Evolutionary conservation across 2,888 invertebrate genomes (phyloP).

Genomic region (Drosophila emarginata): DNA sequence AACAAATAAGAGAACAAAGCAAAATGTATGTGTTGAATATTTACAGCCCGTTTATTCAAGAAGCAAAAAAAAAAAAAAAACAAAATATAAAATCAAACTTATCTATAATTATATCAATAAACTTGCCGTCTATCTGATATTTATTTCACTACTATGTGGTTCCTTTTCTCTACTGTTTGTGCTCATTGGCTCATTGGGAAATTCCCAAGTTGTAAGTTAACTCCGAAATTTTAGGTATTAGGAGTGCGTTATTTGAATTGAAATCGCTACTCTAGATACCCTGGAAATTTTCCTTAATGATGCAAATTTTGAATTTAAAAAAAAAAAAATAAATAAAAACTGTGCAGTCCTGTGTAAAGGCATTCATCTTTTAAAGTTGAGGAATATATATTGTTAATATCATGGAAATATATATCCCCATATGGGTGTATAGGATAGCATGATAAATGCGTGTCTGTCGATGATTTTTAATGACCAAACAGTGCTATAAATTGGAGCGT

Average conservation of each 20-base stretch:
- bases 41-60: conserved; percentile 78
- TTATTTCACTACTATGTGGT: neutral
- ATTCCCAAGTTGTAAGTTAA: neutral
- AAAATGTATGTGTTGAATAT: conserved; percentile 74
- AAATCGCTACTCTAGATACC: neutral
- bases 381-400: neutral
- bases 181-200: neutral
- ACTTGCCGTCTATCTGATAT: conserved; percentile 74
- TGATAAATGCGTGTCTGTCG: conserved; percentile 44
- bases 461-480: conserved; percentile 34
- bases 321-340: neutral
- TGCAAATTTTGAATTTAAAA: too few species aligned
- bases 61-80: conserved; percentile 29
- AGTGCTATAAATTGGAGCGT: conserved; percentile 18
- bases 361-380: neutral
- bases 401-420: neutral
- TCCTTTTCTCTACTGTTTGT: neutral
- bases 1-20: conserved; percentile 49
- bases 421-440: neutral
- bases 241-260: neutral
- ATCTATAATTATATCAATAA: conserved; percentile 72
- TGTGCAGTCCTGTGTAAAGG: neutral
- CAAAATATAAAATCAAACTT: conserved; percentile 69
- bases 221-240: neutral
- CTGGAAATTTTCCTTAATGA: neutral